Conservation (phyloP, 2,113 vertebrate genomes). For the Malurus elegans region DNA sequence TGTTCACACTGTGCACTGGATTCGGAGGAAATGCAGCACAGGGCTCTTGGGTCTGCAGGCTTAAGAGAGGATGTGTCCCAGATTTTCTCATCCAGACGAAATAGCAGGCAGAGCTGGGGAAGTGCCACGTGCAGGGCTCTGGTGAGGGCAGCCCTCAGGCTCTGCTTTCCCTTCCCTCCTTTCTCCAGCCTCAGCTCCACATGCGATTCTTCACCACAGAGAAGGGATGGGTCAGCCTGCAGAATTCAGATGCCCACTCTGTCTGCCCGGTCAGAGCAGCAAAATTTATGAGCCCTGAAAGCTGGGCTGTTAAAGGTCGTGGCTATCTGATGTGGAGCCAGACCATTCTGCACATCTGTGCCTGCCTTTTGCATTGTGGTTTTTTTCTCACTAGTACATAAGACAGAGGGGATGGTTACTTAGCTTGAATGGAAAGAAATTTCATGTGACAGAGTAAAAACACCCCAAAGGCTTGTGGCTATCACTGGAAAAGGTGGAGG, state of each 20-base stretch:
- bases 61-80: neutral
- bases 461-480: neutral
- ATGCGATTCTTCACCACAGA: neutral
- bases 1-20: neutral
- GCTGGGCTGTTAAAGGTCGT: rapidly evolving
- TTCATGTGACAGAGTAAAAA: neutral
- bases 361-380: rapidly evolving
- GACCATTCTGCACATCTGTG: neutral
- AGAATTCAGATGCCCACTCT: neutral
- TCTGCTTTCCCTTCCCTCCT: neutral
- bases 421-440: neutral
- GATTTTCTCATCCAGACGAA: neutral
- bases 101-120: neutral
- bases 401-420: rapidly evolving
- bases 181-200: neutral
- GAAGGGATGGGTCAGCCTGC: neutral
- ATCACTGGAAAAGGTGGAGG: neutral
- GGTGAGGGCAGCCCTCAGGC: neutral
- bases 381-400: neutral
- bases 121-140: neutral
- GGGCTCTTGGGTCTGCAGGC: neutral
- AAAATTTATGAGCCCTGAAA: neutral
- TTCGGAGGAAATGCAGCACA: neutral
- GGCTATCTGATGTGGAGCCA: neutral
- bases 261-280: neutral